Evolutionary conservation across 2,113 vertebrate genomes (phyloP).

Genomic region (Butorides virescens): DNA sequence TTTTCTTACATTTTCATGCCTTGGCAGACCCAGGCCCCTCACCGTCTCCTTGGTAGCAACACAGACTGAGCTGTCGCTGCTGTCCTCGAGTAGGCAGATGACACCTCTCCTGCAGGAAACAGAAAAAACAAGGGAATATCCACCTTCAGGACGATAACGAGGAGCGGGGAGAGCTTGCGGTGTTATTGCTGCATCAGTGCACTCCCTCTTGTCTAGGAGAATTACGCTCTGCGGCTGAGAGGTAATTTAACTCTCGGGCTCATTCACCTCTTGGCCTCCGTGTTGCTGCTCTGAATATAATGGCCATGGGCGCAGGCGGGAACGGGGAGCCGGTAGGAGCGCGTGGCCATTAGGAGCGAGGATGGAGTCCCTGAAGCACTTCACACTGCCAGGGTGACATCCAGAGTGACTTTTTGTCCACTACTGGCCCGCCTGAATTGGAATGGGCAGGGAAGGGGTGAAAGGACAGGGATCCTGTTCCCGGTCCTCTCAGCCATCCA

Average conservation of each 20-base stretch:
- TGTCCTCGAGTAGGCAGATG: neutral
- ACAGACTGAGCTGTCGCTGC: neutral
- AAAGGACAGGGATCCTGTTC: neutral
- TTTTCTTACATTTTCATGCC: neutral
- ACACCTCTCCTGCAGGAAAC: neutral
- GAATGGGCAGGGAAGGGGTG: neutral
- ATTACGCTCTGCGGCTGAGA: slow-evolving; percentile 37
- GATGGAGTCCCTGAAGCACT: neutral
- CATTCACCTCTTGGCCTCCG: slow-evolving; percentile 48
- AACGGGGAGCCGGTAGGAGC: rapidly evolving
- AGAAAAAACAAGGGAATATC: neutral
- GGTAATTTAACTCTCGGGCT: slow-evolving; percentile 36
- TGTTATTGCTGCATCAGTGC: neutral
- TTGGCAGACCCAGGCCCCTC: neutral
- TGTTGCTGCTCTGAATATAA: slow-evolving; percentile 34
- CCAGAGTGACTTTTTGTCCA: neutral
- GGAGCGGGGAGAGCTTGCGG: neutral
- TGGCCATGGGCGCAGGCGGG: rapidly evolving
- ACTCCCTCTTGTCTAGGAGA: slow-evolving; percentile 39
- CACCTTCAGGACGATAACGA: neutral
- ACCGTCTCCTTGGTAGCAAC: neutral
- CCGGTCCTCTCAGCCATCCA: neutral
- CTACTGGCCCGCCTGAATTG: neutral
- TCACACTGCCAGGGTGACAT: neutral
- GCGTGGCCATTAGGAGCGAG: neutral